Evolutionary conservation across 2,888 invertebrate species (phyloP).

Genomic region (Agrochola lychnidis): DNA sequence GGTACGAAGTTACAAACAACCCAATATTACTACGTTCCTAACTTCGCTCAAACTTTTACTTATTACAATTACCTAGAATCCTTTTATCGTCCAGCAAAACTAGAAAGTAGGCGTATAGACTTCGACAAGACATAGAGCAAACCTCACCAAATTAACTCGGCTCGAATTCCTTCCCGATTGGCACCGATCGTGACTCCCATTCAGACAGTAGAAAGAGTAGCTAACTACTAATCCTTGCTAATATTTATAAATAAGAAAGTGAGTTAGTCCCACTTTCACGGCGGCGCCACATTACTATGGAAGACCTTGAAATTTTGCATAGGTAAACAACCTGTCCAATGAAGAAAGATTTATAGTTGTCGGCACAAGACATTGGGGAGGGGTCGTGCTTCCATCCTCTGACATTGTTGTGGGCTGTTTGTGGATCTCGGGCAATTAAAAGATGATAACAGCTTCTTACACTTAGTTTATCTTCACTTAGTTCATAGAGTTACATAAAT

Average conservation of each 20-base stretch:
- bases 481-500: no score
- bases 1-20: slow-evolving; percentile 12
- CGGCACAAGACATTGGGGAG: no score
- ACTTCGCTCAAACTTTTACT: background rate
- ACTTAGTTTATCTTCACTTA: no score
- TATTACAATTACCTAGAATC: background rate
- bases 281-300: background rate
- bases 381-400: no score
- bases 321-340: background rate
- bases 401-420: no score
- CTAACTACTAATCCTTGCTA: slow-evolving; percentile 39
- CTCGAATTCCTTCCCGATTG: slow-evolving; percentile 35
- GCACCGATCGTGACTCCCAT: slow-evolving; percentile 53
- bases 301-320: slow-evolving; percentile 14
- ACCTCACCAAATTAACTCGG: slow-evolving; percentile 26
- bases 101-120: slow-evolving; percentile 33
- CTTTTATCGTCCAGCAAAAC: slow-evolving; percentile 18
- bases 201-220: slow-evolving; percentile 27
- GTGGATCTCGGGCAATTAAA: no score
- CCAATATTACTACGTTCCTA: background rate
- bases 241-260: slow-evolving; percentile 45
- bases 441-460: no score
- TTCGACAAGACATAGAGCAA: slow-evolving; percentile 7
- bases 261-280: slow-evolving; percentile 28
- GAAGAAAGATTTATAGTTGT: background rate